Conservation (phyloP, 2,888 invertebrate species). For the Hyles lineata region DNA sequence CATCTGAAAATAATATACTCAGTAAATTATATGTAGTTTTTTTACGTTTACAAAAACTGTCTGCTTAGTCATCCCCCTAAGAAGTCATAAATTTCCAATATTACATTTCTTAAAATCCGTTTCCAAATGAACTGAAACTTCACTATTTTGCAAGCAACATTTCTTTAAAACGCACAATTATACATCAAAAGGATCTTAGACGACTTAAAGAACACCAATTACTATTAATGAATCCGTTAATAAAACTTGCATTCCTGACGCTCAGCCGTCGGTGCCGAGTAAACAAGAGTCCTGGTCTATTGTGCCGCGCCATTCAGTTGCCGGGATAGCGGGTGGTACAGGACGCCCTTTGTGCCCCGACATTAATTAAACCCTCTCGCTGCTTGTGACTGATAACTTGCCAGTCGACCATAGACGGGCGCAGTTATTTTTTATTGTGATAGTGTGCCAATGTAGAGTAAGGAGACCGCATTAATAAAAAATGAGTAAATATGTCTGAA, state of each 20-base stretch:
- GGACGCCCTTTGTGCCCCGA: conserved; percentile 57
- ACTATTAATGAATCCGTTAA: conserved; percentile 9
- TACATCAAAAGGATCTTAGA: too few species aligned
- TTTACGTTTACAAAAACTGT: too few species aligned
- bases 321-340: conserved; percentile 38
- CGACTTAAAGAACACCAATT: not conserved
- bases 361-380: conserved; percentile 58
- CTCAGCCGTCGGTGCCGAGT: conserved; percentile 3
- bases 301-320: conserved; percentile 24
- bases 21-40: too few species aligned
- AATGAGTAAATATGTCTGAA: not conserved
- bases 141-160: too few species aligned
- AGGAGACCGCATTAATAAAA: not conserved
- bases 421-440: conserved; percentile 1
- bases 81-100: too few species aligned
- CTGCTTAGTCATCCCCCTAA: too few species aligned
- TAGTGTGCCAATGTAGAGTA: not conserved
- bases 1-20: too few species aligned
- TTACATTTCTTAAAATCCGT: too few species aligned
- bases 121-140: too few species aligned
- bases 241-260: conserved; percentile 13
- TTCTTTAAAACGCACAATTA: too few species aligned
- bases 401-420: conserved; percentile 35
- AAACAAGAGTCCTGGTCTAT: conserved; percentile 21
- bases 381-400: conserved; percentile 48